Evolutionary conservation across 2,113 vertebrate species (phyloP).

Genomic region (Ursus arctos): DNA sequence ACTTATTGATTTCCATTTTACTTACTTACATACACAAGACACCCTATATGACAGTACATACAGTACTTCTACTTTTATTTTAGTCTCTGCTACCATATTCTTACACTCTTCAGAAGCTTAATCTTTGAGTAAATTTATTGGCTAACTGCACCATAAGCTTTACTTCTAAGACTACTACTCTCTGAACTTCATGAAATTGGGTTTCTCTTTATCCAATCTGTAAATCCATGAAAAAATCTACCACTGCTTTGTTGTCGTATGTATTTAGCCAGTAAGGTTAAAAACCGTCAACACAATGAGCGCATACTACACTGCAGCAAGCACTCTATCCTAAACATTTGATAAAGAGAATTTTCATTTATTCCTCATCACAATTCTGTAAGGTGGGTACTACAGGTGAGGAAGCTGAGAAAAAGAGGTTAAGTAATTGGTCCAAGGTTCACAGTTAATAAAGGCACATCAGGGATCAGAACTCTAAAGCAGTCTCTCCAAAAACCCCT

Average conservation of each 20-base stretch:
- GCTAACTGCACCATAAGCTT: background rate
- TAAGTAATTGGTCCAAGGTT: background rate
- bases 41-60: background rate
- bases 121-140: background rate
- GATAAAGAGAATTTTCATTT: constrained; percentile 13
- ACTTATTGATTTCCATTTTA: background rate
- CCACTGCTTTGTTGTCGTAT: background rate
- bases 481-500: background rate
- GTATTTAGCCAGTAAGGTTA: constrained; percentile 28
- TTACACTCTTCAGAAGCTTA: background rate
- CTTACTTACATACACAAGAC: background rate
- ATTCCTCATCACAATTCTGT: background rate
- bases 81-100: background rate
- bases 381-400: background rate
- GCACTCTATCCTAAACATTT: background rate
- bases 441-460: background rate
- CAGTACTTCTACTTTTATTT: background rate
- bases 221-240: background rate
- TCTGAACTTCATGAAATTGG: background rate
- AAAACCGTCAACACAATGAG: constrained; percentile 1
- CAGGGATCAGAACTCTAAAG: background rate
- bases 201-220: background rate
- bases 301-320: background rate
- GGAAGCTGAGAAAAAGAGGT: background rate
- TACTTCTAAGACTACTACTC: background rate